Conservation (phyloP, 2,888 invertebrate species). For the Ennomos erosarius region DNA sequence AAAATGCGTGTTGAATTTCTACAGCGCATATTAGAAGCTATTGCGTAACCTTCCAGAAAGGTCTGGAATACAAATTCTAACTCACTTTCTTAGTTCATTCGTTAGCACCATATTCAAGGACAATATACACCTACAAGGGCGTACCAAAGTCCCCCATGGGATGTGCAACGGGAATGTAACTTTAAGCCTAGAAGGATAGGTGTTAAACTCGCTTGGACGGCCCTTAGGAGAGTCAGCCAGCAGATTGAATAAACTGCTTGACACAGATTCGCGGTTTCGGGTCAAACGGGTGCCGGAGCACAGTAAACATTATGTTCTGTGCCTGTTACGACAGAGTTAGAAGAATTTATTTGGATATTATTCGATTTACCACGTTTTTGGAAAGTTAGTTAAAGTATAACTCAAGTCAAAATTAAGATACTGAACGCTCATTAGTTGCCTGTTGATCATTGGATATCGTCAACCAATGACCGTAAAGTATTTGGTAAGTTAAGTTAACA, state of each 20-base stretch:
- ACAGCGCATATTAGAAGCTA: neutral
- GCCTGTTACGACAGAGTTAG: slow-evolving; percentile 73
- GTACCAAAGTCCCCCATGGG: slow-evolving; percentile 57
- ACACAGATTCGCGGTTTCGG: slow-evolving; percentile 83
- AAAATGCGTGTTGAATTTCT: slow-evolving; percentile 3
- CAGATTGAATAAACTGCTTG: slow-evolving; percentile 86
- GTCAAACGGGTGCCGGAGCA: slow-evolving; percentile 74
- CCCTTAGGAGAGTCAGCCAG: slow-evolving; percentile 62
- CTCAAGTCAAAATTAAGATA: too few relatives aligned
- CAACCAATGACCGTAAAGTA: too few relatives aligned
- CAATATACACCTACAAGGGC: slow-evolving; percentile 68
- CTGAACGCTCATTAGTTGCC: too few relatives aligned
- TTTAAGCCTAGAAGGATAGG: slow-evolving; percentile 51
- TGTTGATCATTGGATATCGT: too few relatives aligned
- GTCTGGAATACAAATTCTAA: slow-evolving; percentile 36
- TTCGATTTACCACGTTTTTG: slow-evolving; percentile 26
- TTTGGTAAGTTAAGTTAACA: too few relatives aligned
- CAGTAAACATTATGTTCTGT: slow-evolving; percentile 66
- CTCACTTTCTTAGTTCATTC: slow-evolving; percentile 56
- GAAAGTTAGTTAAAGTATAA: too few relatives aligned
- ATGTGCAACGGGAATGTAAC: slow-evolving; percentile 49
- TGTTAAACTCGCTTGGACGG: slow-evolving; percentile 53
- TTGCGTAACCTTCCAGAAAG: slow-evolving; percentile 10
- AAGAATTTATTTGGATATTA: slow-evolving; percentile 44
- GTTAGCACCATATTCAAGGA: slow-evolving; percentile 76